Evolutionary conservation across 2,113 vertebrate species (phyloP), one percentile per base, ranked within the genome.

Genomic region (Sturnus vulgaris): DNA sequence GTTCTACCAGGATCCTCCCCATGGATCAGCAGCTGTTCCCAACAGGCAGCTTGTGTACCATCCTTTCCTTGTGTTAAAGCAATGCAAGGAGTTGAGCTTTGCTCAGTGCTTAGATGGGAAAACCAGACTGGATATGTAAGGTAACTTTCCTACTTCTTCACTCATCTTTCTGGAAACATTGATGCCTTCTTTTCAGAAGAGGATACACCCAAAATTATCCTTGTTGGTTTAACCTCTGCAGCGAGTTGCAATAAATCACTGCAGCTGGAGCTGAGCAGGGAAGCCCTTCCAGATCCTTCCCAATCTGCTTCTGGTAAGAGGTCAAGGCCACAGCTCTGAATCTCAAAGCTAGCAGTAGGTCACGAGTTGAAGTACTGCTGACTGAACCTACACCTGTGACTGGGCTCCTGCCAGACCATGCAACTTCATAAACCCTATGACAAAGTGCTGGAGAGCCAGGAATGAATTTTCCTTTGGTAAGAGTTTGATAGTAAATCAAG

Each of bases 41-140:
- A 65, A 22, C 9, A 69, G 46, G 30, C 23, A 42, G 15, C 21
- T 40, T 33, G 15, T 28, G 23, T 72, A 16, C 10, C 3, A 40
- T 93, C 12, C 53, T 66, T 78, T 53, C 37, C 49, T 75, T n/a
- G 25, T 30, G 35, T 52, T 52, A 50, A 79, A 88, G 63, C 35
- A 56, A 22, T 42, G 44, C 37, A 66, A 73, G 35, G 28, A 47
- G 31, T 9, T 64, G 49, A 49, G 35, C 19, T 82, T 50, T 70
- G 18, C 57, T 79, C 17, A 39, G 28, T 15, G 28, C 31, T 76
- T 76, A 57, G 69, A 87, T 87, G 81, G 57, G 49, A 95, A 95
- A 95, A 90, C 63, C 91, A 93, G 81, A 82, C 11, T 53, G 70
- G 44, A n/a, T 85, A 89, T 69, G n/a, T 79, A 75, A 84, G 49